Percentiles rank a stretch among this genome's conserved stretches.
Conservation (phyloP, 1,140 invertebrate genomes). For the Drosophila serrata region DNA sequence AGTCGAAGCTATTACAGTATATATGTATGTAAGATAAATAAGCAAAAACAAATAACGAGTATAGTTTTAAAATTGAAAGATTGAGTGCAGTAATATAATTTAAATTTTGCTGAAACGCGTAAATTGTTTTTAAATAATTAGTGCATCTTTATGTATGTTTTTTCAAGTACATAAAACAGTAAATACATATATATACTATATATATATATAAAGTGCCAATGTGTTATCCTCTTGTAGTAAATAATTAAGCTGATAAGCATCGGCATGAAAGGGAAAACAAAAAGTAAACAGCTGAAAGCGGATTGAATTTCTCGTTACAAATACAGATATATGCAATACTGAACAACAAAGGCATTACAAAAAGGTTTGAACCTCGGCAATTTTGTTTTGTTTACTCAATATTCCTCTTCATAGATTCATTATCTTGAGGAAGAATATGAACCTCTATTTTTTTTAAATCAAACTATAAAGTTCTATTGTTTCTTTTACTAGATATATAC, state of each 20-base stretch:
- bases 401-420: neutral
- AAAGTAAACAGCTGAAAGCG: slow-evolving; percentile 1
- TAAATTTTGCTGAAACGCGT: no score
- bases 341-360: neutral
- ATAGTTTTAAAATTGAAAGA: no score
- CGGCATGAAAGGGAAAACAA: neutral
- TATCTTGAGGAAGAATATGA: neutral
- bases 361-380: neutral
- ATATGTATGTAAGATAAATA: neutral
- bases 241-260: slow-evolving; percentile 1
- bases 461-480: neutral
- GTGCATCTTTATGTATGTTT: neutral
- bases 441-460: neutral
- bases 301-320: neutral
- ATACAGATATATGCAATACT: neutral
- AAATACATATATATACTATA: neutral
- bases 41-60: neutral
- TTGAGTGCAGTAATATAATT: no score
- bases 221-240: slow-evolving; percentile 1
- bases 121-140: neutral
- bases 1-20: neutral
- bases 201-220: neutral
- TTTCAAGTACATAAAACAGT: neutral
- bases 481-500: neutral
- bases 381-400: neutral